Conservation (phyloP, 30 jellyfish, hydroid and myxozoan genomes). For the Calvadosia cruxmelitensis region DNA sequence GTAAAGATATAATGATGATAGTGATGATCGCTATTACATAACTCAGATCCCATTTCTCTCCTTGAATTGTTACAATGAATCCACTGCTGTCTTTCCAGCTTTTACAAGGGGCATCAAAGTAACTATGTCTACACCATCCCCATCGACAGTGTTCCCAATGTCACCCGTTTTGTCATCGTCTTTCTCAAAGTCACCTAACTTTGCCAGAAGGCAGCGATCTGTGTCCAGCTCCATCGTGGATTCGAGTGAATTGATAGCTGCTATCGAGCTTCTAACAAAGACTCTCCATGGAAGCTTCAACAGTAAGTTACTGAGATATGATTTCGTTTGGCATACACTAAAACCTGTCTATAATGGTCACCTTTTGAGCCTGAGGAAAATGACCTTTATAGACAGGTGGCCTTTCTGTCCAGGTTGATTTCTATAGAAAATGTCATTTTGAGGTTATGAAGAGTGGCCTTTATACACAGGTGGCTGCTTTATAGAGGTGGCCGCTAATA, state of each 20-base stretch:
- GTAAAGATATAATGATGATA: no score
- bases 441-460: neutral
- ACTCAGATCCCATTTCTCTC: no score
- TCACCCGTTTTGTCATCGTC: neutral
- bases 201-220: neutral
- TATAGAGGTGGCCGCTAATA: no score
- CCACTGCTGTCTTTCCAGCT: neutral
- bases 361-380: neutral
- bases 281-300: neutral
- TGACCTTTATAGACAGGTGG: conserved; percentile 1
- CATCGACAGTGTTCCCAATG: neutral
- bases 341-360: neutral
- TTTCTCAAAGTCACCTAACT: neutral
- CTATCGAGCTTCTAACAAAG: neutral
- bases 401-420: neutral
- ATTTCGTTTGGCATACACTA: no score
- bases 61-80: neutral
- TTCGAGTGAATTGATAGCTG: neutral
- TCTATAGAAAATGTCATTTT: neutral
- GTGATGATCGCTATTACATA: no score
- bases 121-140: neutral
- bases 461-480: neutral
- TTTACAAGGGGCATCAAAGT: neutral
- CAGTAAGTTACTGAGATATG: neutral
- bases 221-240: neutral